Conservation (phyloP, 2,113 vertebrate genomes). For the Taurulus bubalis region DNA sequence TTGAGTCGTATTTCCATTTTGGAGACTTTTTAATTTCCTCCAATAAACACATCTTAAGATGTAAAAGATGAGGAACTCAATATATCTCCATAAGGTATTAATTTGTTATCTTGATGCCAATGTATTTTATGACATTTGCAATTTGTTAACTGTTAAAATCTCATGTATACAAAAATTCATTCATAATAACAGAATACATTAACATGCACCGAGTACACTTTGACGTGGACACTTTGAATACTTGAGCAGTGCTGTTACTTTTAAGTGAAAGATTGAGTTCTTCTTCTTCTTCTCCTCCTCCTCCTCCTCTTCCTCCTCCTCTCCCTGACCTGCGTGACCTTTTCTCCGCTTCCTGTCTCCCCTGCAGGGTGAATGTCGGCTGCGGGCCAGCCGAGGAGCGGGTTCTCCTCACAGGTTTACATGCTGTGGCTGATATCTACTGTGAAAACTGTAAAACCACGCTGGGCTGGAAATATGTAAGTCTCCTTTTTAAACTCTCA, state of each 20-base stretch:
- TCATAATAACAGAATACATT: background rate
- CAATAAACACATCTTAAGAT: background rate
- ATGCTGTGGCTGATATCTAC: conserved; percentile 99
- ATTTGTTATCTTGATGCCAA: background rate
- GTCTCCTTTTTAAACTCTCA: conserved; percentile 51
- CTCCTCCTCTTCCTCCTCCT: background rate
- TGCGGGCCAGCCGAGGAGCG: conserved; percentile 98
- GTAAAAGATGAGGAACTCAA: background rate
- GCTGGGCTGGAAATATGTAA: conserved; percentile 99
- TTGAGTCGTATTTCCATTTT: background rate
- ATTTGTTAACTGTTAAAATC: background rate
- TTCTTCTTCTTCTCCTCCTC: too few species aligned
- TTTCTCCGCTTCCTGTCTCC: conserved; percentile 10
- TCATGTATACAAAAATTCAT: background rate
- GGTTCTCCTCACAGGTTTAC: conserved; percentile 97
- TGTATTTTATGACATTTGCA: background rate
- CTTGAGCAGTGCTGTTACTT: background rate
- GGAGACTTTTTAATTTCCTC: background rate
- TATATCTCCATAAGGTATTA: background rate
- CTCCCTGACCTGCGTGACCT: background rate
- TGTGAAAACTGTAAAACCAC: conserved; percentile 99
- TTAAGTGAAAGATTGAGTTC: background rate
- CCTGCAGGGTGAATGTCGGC: conserved; percentile 94
- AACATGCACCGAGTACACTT: background rate
- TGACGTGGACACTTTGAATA: background rate